Base-by-base conservation (phyloP, 2,888 invertebrate species). In the Napeogenes sylphis region DNA sequence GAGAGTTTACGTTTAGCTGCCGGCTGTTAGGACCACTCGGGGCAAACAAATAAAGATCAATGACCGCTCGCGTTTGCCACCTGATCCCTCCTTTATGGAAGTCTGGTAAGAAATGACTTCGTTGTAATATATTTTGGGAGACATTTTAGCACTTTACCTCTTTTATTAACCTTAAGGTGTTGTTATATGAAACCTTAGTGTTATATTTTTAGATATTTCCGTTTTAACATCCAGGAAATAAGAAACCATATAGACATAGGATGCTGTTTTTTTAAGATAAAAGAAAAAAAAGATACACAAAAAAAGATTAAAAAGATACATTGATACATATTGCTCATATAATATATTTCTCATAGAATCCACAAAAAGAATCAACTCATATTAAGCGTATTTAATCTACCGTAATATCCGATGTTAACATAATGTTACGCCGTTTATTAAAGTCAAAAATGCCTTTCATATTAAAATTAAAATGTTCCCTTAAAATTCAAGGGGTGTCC, bases 11-110 rank as follows among this genome's bases (percentile, higher is more conserved):
- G 75, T 76, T 77, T 77, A 73, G 75, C 73, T 73, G 70, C 59
- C 69, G 72, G 71, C 73, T 69, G 73, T 75, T 69, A 64, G 64
- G 73, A 66, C 67, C 63, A 67, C 69, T 68, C 60, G 71, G 74
- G 75, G 73, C 70, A 74, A 72, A 75, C 78, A 81, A 86, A 87
- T 83, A 82, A 82, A 83, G 86, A 86, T 84, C 84, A 84, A 85
- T 78, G 82, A 77, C 81, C 82, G 78, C 73, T 77, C 72, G 71
- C 74, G 63, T 68, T 61, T 74, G 65, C 74, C 79, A 79, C 78
- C 79, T 79, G 79, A 78, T 75, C 78, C 76, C 85, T 46, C 53
- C 21, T 62, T 56, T 59, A 62, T 62, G 57, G 56, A 57, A 57
- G 57, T 53, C 51, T 51, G 56, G 56, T 33, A 61, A 54, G 61